Conservation (phyloP, 2,797 vertebrate genomes). For the Rhabdophis nuchalis region DNA sequence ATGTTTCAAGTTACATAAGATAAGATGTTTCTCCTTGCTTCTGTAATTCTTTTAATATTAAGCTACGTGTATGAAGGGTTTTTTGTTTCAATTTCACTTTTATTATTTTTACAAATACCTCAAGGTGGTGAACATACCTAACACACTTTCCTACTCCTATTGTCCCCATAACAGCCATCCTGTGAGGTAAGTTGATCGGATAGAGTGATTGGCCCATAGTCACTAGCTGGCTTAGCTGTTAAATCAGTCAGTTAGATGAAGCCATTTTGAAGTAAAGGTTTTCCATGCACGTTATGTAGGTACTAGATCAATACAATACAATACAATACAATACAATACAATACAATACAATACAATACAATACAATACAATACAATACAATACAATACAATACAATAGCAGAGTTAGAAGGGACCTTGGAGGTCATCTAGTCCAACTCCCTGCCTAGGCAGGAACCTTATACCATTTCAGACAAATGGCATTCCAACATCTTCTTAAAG, state of each 20-base stretch:
- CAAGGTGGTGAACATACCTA: not conserved
- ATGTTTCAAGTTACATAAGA: not conserved
- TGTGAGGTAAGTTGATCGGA: not conserved
- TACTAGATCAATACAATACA: too few species aligned
- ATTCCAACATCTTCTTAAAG: too few species aligned
- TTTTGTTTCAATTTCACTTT: not conserved
- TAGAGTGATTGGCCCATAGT: not conserved
- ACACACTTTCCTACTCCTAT: not conserved
- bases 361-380: too few species aligned
- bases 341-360: too few species aligned
- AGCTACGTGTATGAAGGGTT: not conserved
- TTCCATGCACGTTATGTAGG: too few species aligned
- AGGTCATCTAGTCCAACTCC: too few species aligned
- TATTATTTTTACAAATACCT: not conserved
- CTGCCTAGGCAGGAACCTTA: too few species aligned
- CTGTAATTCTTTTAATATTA: not conserved
- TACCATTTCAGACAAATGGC: too few species aligned
- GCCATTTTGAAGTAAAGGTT: not conserved
- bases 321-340: too few species aligned
- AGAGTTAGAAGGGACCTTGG: too few species aligned
- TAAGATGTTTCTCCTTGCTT: not conserved
- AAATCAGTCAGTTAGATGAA: not conserved
- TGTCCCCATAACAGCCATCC: not conserved
- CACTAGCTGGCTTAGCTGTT: not conserved
- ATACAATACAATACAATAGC: too few species aligned